Evolutionary conservation across 37 sponge, comb jelly and placozoan species (phyloP).

Genomic region (Spongia lamella): DNA sequence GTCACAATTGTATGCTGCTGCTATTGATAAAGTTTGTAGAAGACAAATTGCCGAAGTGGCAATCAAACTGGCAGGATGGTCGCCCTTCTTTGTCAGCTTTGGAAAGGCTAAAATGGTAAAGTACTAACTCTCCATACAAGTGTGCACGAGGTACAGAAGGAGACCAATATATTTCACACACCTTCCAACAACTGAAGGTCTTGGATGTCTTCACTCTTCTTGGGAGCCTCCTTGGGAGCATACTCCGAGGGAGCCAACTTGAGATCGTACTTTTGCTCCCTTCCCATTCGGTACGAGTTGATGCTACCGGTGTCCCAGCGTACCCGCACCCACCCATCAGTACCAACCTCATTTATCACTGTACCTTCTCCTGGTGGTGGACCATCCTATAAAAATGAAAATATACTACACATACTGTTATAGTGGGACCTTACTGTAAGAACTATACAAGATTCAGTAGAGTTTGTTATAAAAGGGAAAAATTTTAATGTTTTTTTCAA

Average conservation of each 20-base stretch:
- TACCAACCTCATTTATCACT: slow-evolving; percentile 79
- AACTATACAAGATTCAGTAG: too few relatives aligned
- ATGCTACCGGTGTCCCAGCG: slow-evolving; percentile 86
- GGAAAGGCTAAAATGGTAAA: slow-evolving; percentile 18
- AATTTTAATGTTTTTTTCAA: too few relatives aligned
- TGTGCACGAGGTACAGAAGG: background rate
- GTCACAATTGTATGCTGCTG: slow-evolving; percentile 13
- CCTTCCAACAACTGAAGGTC: slow-evolving; percentile 50
- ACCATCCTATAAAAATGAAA: slow-evolving; percentile 66
- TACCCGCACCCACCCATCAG: slow-evolving; percentile 92
- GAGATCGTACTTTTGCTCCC: slow-evolving; percentile 85
- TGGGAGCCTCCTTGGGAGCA: slow-evolving; percentile 37
- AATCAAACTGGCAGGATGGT: slow-evolving; percentile 38
- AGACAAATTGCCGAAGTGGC: slow-evolving; percentile 52
- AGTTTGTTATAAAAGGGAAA: too few relatives aligned
- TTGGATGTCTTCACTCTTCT: slow-evolving; percentile 43
- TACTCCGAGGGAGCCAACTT: slow-evolving; percentile 75
- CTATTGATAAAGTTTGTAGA: slow-evolving; percentile 52
- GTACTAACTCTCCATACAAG: background rate
- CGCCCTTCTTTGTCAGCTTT: slow-evolving; percentile 16
- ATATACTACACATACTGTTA: slow-evolving; percentile 5
- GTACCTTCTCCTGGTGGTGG: slow-evolving; percentile 86
- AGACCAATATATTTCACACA: slow-evolving; percentile 16
- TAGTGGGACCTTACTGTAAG: too few relatives aligned
- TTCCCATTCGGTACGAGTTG: slow-evolving; percentile 96